Evolutionary conservation across 1,140 invertebrate genomes (phyloP), one percentile per base, ranked within the genome.

Genomic region (Drosophila varians): DNA sequence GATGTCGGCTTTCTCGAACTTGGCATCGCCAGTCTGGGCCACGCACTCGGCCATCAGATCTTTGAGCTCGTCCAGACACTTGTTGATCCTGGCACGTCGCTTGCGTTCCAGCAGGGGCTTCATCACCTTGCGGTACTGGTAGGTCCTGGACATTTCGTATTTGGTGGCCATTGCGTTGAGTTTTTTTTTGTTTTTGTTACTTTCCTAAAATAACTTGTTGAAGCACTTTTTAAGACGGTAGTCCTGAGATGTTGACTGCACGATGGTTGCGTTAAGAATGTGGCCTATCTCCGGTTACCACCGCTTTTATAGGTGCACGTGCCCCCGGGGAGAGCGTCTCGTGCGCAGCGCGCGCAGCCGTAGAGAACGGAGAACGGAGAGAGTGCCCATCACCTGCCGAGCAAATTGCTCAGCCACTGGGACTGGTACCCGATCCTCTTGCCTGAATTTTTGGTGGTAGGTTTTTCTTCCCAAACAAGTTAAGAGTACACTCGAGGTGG

Each of bases 1-100:
- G 72, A 99, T 98, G 91, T 99, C 98, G 14, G 98, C 98, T 91
- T 99, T 99, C 92, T 99, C 98, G 83, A 99, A 92, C 89, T 99
- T 98, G 34, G 96, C 95, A 42, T 99, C 98, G 26, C 96, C 95
- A 9, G 96, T 96, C 11, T 75, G 58, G 91, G 96, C 96, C 3
- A 97, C 92, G 46, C 96, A 96, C 74, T 96, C 95, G 64, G 98
- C 95, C 94, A 98, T 97, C 73, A 99, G 92, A 89, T 97, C 96
- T 92, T 99, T 99, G 18, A 99, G 93, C 90, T 99, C 97, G 90
- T 98, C 96, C 76, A 99, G 93, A 91, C 97, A 98, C 55, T 96
- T 95, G 92, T 99, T 99, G 92, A 99, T 99, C 75, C 98, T 93
- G 43, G 97, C 98, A 77, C 98, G 93, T 55, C 98, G 94, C 92